A percentile compares a stretch with the other conserved stretches of the same genome.
These are phyloP conservation scores for Phalacrocorax brasilianus DNA, from an alignment of 2,113 vertebrate genomes.

Conservation along the genomic window DNA sequence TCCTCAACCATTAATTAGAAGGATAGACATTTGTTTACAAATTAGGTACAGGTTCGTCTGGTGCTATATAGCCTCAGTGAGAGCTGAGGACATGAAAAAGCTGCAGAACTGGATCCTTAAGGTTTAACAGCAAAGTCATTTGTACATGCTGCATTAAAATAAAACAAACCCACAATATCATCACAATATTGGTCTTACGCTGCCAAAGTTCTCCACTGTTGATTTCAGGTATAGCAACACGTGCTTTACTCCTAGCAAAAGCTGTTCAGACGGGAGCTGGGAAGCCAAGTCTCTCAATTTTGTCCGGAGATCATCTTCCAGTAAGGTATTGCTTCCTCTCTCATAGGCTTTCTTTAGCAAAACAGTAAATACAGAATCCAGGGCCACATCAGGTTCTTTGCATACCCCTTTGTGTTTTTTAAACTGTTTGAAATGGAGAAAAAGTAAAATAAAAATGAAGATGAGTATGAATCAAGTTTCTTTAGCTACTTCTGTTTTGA, in stretches of 20 bases:
- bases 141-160: background rate
- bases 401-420: background rate
- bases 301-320: conserved; percentile 31
- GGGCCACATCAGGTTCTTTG: background rate
- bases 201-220: conserved; percentile 80
- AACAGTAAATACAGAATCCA: conserved; percentile 53
- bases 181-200: conserved; percentile 64
- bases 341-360: conserved; percentile 78
- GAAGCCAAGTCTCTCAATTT: conserved; percentile 63
- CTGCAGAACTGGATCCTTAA: background rate
- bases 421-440: conserved; percentile 64
- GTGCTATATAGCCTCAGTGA: background rate
- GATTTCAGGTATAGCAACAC: conserved; percentile 86
- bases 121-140: background rate
- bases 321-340: conserved; percentile 33
- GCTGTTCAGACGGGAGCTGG: conserved; percentile 52
- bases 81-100: background rate
- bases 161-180: background rate
- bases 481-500: background rate
- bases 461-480: background rate
- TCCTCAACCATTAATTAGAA: background rate
- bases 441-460: background rate
- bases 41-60: background rate
- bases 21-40: background rate
- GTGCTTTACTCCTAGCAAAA: conserved; percentile 78